Base-by-base conservation (phyloP, 2,888 invertebrate genomes). In the Aethes cnicana region DNA sequence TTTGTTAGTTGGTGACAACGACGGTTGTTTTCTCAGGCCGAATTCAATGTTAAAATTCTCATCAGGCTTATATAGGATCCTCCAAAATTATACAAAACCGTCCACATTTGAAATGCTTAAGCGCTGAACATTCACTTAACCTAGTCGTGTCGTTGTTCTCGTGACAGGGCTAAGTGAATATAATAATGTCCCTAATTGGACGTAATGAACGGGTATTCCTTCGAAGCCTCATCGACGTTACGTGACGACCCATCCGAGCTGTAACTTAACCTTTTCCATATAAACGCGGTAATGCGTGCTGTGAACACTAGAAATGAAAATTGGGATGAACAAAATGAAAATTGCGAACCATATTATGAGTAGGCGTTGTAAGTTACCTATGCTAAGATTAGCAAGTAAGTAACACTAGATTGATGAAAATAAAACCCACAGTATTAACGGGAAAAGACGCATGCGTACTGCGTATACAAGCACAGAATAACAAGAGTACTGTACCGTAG, bases 161-260 rank as follows among this genome's bases (percentile, higher is more conserved):
- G 52, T 52, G 52, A 52, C 52, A 52, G 52, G 46, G 25, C 30
- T 39, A 52, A 52, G 52, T 52, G 52, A 52, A 52, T 52, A 52
- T 52, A 52, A 52, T 52, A 49, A 44, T 52, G 46, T 39, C 30
- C 46, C 46, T 46, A 52, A 52, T 46, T 52, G 46, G 37, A 46
- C 23, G 18, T 46, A 52, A 52, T 52, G 46, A 46, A 32, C 32
- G 46, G 44, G 37, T 52, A 46, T 52, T 39, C 25, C 39, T 21
- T 25, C 37, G 39, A 32, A 39, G 52, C 39, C 46, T 44, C 46
- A 52, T 44, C 46, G 32, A 8, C 3, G 32, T 20, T 36, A 46
- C 44, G 50, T 30, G 44, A 44, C 52, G 46, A 39, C 32, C 32
- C 26, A 39, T 42, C 41, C 25, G 25, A 25, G 25, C 16, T 25